Evolutionary conservation across 2,888 invertebrate species (phyloP), one percentile per base, ranked within the genome.

Genomic region (Incurvaria masculella): DNA sequence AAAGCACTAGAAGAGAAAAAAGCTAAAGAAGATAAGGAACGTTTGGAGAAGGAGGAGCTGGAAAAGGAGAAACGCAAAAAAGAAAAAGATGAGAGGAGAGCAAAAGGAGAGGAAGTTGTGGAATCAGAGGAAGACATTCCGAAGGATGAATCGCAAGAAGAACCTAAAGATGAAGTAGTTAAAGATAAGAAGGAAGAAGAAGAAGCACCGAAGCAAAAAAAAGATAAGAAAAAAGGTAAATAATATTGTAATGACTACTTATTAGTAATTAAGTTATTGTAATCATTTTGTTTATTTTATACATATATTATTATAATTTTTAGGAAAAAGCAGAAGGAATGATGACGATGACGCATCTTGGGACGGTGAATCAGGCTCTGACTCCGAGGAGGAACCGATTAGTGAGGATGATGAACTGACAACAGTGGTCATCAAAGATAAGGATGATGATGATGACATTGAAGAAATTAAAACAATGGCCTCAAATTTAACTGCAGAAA

Each of bases 261-360:
- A 19, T n/a, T 11, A 11, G 4, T 19, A 11, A 42, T 11, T 19
- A 42, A 5, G 8, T n/a, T 21, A 3, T 17, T 21, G 21, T 21
- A 43, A 23, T 23, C 5, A 23, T 23, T 23, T 23, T n/a, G n/a
- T n/a, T n/a, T n/a, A n/a, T n/a, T n/a, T n/a, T n/a, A n/a, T n/a
- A n/a, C n/a, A n/a, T n/a, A n/a, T n/a, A n/a, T 23, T 23, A 23
- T 23, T 23, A 6, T 11, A 6, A 21, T 21, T 43, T 21, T 4
- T 6, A 57, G 46, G 57, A 58, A 46, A 50, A 53, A 20, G 53
- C 64, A 44, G 60, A 61, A 23, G 62, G 63, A 21, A 23, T 45
- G 52, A 52, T 44, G 82, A 80, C 38, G 84, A 85, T 61, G 84
- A 84, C 60, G 75, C 69, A 55, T 82, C 83, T 6, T 83, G 84